phyloP scores from a whole-genome alignment of 2,113 vertebrate genomes.

The Lophius piscatorius region DNA sequence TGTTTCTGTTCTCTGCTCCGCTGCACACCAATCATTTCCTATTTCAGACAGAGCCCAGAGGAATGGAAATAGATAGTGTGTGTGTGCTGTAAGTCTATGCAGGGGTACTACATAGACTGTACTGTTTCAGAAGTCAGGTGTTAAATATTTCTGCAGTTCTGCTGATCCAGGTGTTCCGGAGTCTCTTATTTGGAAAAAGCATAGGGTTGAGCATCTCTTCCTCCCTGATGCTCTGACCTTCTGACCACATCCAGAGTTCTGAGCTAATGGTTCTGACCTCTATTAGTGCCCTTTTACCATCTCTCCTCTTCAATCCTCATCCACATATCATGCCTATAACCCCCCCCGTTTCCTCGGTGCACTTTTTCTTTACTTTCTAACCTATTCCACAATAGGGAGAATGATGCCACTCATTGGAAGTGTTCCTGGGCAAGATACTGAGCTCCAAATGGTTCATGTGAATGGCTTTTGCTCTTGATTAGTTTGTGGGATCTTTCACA shows the following conservation, averaged over 20 bases:
- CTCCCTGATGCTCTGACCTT: constrained; percentile 60
- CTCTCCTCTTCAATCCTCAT: constrained; percentile 36
- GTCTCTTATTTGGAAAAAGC: constrained; percentile 27
- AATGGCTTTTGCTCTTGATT: too few species aligned
- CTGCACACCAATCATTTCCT: constrained; percentile 72
- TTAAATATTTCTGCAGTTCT: constrained; percentile 43
- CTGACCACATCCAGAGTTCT: constrained; percentile 55
- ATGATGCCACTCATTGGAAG: background rate
- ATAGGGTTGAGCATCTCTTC: constrained; percentile 14
- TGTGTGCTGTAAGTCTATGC: constrained; percentile 10
- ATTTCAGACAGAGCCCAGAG: constrained; percentile 63
- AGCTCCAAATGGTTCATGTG: too few species aligned
- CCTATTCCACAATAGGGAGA: background rate
- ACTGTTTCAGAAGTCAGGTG: constrained; percentile 27
- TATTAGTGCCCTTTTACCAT: constrained; percentile 71
- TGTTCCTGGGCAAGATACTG: too few species aligned
- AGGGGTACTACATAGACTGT: constrained; percentile 38
- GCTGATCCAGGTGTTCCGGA: constrained; percentile 69
- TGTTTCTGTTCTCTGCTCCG: constrained; percentile 67
- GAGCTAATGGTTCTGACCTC: constrained; percentile 77
- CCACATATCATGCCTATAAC: background rate
- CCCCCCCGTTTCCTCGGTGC: background rate
- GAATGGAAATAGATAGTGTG: constrained; percentile 53
- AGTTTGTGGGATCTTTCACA: too few species aligned
- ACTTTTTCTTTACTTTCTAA: constrained; percentile 15